A percentile compares a stretch with the other conserved stretches of the same genome.
Evolutionary conservation across 2,113 vertebrate species (phyloP).

Genomic region (Eudyptes chrysolophus): DNA sequence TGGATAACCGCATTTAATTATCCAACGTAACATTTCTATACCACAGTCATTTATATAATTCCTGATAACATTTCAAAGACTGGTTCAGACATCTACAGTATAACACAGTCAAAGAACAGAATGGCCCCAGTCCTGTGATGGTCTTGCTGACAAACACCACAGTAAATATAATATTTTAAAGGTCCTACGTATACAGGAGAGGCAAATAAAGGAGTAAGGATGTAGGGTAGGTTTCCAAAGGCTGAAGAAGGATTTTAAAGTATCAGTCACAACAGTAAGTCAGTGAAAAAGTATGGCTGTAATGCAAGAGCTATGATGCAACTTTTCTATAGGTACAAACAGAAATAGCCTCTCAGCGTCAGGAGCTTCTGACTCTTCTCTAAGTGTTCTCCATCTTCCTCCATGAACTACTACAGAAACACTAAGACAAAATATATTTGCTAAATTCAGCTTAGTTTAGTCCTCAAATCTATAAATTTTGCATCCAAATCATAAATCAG

Average conservation of each 20-base stretch:
- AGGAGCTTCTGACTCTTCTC: not conserved
- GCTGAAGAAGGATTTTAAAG: not conserved
- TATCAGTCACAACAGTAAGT: not conserved
- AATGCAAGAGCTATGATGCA: not conserved
- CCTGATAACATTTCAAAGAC: not conserved
- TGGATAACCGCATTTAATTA: constrained; percentile 30
- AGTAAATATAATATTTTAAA: not conserved
- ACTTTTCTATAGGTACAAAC: not conserved
- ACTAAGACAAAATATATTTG: not conserved
- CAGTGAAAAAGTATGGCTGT: not conserved
- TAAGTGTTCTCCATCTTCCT: not conserved
- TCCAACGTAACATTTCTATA: not conserved
- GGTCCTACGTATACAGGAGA: not conserved
- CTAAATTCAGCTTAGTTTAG: not conserved
- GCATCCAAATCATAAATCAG: not conserved
- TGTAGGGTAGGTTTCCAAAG: not conserved
- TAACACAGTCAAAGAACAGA: not conserved
- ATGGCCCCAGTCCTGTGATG: not conserved
- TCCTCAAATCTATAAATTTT: not conserved
- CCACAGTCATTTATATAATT: not conserved
- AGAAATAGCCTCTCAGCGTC: not conserved
- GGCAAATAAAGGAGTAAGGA: not conserved
- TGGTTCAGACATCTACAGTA: not conserved
- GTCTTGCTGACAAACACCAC: not conserved
- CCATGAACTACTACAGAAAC: not conserved